Base-by-base conservation (phyloP, 2,113 vertebrate species). In the Myrmophylax atrothorax region DNA sequence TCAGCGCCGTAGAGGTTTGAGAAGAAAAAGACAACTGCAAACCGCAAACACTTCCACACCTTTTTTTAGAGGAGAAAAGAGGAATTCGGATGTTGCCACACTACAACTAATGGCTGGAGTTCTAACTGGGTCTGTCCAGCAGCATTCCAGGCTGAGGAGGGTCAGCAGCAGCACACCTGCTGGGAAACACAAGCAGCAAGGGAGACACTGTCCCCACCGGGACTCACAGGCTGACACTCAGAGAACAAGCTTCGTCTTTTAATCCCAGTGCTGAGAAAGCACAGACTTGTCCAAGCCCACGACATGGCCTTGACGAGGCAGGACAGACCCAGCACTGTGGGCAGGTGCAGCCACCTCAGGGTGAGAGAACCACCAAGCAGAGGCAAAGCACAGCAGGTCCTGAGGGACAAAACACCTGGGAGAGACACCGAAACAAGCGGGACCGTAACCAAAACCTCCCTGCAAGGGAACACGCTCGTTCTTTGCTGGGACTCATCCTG, bases 341-440 rank as follows among this genome's bases (percentile, higher is more conserved):
- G 28, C 18, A 10, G 35, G 49, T 12, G 31, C 8, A 3, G 28
- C 17, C 29, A 1, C 50, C 52, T 29, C 37, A 6, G 37, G 40
- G 40, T 3, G 7, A 40, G 7, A 16, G 13, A 22, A 40, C 46
- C 28, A 19, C 5, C 15, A 6, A 7, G 52, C 9, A 17, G 16
- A 0, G 29, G 2, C 20, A 52, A 11, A 42, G 14, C 0, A 3
- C 35, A 1, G 28, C 11, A 1, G 0, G 3, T 44, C 22, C 80
- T 0, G 22, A 35, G 2, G 7, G n/a, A 24, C 6, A 35, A 49
- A 66, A 3, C 31, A 40, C 53, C 10, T 0, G 5, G 5, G 5
- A 4, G 15, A 22, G 44, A 10, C 23, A 7, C 1, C 5, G 14
- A 35, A 49, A 8, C 46, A 28, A 55, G n/a, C 0, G 0, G 8